Base-by-base conservation (phyloP, 2,113 vertebrate species). In the Aleadryas rufinucha region DNA sequence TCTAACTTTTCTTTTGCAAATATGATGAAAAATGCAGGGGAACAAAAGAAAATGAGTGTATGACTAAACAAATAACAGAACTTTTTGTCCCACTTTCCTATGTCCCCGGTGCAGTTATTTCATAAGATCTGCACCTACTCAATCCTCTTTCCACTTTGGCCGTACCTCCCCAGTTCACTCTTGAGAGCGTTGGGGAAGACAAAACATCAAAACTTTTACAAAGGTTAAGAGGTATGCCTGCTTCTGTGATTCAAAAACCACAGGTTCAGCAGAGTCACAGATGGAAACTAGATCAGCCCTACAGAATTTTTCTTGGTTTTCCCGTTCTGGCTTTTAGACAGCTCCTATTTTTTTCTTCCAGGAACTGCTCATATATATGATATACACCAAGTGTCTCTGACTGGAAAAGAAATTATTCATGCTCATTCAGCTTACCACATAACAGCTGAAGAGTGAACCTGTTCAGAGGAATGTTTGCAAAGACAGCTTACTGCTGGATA, bases 171-270 rank as follows among this genome's bases (percentile, higher is more conserved):
- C 28, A 65, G 27, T 31, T 79, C 28, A 13, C 4, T 64, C 33
- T 22, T 41, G n/a, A 77, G 11, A 47, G 6, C 0, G 0, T 4
- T 60, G 20, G 18, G 35, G 16, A 64, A 63, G 24, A 64, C 0
- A 11, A 52, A 10, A 15, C 3, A 31, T 30, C 7, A 9, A 60
- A 87, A 53, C 4, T 28, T 37, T 81, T 56, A 44, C 6, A n/a
- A 9, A 70, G 42, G 3, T 87, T 45, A 45, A 39, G 53, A 83
- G 13, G 1, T 20, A 59, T 15, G 7, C n/a, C 16, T 53, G 11
- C 13, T 39, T 52, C 39, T 47, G 21, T 39, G 13, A 82, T 59
- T 85, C 56, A 71, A 30, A 82, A 79, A 42, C 10, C 35, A 66
- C 21, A 47, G 15, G 11, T 75, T 83, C 30, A 52, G 13, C 12